Percentiles rank a stretch among this genome's conserved stretches.
These are phyloP conservation scores for Agelaius tricolor DNA, from an alignment of 2,113 vertebrate genomes.

Conservation along the genomic window DNA sequence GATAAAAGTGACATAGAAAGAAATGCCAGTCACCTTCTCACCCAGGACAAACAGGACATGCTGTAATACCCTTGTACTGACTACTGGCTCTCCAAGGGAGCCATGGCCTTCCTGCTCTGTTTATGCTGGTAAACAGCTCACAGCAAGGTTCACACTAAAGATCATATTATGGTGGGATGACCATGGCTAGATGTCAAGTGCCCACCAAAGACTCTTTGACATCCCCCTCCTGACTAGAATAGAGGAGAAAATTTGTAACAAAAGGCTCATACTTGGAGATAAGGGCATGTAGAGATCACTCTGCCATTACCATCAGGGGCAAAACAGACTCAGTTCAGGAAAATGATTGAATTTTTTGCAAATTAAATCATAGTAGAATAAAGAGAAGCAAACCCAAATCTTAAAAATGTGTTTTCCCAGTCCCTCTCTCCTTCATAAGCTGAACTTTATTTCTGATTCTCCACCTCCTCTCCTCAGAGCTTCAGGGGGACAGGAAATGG, in stretches of 20 bases:
- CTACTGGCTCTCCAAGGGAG: neutral
- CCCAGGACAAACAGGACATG: neutral
- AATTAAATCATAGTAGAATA: neutral
- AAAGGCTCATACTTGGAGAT: neutral
- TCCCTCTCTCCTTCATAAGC: neutral
- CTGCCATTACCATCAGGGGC: neutral
- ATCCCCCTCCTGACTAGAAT: neutral
- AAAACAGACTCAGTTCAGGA: fast-evolving
- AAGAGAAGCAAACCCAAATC: neutral
- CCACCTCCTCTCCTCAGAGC: neutral
- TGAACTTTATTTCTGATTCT: neutral
- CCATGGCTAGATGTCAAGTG: neutral
- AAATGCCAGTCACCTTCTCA: neutral
- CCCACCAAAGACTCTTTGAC: neutral
- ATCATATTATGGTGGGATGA: too few species aligned
- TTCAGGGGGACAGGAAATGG: fast-evolving
- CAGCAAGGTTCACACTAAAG: neutral
- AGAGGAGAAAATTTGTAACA: neutral
- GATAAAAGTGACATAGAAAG: neutral
- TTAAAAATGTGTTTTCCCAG: neutral
- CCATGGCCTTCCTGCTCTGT: neutral
- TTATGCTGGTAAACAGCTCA: neutral
- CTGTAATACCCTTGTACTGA: neutral
- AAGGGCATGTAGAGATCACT: neutral
- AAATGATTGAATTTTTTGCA: neutral